Conservation (phyloP, 2,113 vertebrate species). For the Crypturellus undulatus region DNA sequence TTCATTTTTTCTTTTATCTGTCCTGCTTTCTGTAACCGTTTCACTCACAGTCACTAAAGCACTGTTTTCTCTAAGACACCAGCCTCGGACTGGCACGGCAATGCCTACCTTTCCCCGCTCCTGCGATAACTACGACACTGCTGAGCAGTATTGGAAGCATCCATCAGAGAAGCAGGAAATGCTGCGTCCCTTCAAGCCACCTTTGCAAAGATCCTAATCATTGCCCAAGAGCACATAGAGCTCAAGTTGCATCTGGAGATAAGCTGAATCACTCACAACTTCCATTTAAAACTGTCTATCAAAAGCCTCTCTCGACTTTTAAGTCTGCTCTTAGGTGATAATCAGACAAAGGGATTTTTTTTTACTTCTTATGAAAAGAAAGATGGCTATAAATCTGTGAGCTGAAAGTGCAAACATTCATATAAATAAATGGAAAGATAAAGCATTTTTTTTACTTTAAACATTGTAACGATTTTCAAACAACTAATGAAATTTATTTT, state of each 20-base stretch:
- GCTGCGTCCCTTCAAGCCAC: conserved; percentile 32
- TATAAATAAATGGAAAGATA: neutral
- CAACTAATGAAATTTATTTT: neutral
- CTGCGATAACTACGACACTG: conserved; percentile 3
- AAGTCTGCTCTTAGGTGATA: neutral
- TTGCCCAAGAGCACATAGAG: conserved; percentile 62
- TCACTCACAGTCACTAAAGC: neutral
- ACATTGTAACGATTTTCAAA: neutral
- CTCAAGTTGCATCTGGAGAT: conserved; percentile 52
- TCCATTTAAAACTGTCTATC: conserved; percentile 19
- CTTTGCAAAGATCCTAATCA: conserved; percentile 14
- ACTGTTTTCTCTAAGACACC: fast-evolving
- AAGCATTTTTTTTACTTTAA: neutral
- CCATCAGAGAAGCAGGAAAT: conserved; percentile 47
- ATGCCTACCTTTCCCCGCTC: neutral
- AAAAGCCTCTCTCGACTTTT: conserved; percentile 40
- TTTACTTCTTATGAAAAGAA: neutral
- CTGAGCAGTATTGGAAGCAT: conserved; percentile 43
- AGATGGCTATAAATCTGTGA: neutral
- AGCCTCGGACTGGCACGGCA: neutral
- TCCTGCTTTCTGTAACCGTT: neutral
- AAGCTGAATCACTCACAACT: conserved; percentile 48
- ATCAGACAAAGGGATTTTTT: neutral
- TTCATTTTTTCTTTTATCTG: neutral
- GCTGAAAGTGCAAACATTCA: neutral